Conservation (phyloP, 2,113 vertebrate genomes). For the Oreochromis aureus region DNA sequence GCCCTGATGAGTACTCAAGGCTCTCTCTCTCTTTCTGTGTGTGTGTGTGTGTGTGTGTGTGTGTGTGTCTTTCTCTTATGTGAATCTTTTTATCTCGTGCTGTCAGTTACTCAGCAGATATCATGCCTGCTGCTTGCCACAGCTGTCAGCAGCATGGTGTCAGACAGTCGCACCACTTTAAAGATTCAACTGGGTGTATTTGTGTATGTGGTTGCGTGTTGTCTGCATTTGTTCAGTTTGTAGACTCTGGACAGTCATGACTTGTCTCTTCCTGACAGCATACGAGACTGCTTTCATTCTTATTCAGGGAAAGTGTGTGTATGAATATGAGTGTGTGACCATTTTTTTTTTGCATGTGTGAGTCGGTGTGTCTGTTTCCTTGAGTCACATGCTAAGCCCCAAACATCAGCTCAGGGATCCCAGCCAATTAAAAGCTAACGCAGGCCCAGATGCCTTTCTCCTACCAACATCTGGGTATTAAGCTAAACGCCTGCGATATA, state of each 20-base stretch:
- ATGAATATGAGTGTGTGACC: background rate
- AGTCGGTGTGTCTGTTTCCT: background rate
- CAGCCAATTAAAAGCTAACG: slow-evolving; percentile 62
- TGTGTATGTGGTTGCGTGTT: background rate
- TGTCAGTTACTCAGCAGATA: background rate
- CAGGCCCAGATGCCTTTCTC: slow-evolving; percentile 48
- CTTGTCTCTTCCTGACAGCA: slow-evolving; percentile 19
- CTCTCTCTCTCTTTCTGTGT: background rate
- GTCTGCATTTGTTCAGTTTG: slow-evolving; percentile 32
- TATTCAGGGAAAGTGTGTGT: slow-evolving; percentile 19
- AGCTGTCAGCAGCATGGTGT: background rate
- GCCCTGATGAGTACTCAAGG: slow-evolving; percentile 8
- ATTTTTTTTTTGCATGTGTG: background rate
- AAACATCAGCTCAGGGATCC: slow-evolving; percentile 51
- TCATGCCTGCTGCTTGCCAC: background rate
- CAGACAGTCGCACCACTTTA: slow-evolving; percentile 5
- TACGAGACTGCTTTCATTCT: slow-evolving; percentile 25
- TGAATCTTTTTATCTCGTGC: background rate
- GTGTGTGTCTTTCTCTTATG: background rate
- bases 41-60: background rate
- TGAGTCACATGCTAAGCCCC: slow-evolving; percentile 57
- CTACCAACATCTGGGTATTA: slow-evolving; percentile 67
- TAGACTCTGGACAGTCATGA: slow-evolving; percentile 16
- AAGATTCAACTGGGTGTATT: background rate
- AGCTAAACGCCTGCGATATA: slow-evolving; percentile 59